Percentiles rank a stretch among this genome's conserved stretches.
phyloP scores from a whole-genome alignment of 2,113 vertebrate species.

The Chloropsis hardwickii region DNA sequence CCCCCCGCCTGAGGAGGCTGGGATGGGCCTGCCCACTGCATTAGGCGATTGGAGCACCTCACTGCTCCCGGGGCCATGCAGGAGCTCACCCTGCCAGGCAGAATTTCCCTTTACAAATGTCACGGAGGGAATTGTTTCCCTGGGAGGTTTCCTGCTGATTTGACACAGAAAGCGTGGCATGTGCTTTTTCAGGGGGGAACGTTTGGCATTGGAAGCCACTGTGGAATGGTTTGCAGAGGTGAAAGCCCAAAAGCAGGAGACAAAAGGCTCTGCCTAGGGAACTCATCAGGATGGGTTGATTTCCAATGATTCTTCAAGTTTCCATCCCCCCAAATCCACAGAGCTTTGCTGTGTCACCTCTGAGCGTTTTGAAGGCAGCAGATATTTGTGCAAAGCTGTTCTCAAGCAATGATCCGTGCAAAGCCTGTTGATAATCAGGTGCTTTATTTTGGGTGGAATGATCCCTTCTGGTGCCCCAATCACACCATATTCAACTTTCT shows the following conservation, averaged over 20 bases:
- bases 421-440: background rate
- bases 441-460: background rate
- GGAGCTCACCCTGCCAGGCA: background rate
- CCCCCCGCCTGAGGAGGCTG: background rate
- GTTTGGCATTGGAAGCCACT: background rate
- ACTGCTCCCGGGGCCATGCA: fast-evolving
- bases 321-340: background rate
- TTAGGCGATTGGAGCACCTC: fast-evolving
- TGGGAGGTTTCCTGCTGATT: fast-evolving
- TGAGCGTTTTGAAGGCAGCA: background rate
- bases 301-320: background rate
- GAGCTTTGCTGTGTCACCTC: background rate
- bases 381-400: background rate
- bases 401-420: fast-evolving
- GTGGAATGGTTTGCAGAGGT: background rate
- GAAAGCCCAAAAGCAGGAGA: background rate
- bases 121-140: background rate
- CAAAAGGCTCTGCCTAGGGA: background rate
- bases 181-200: fast-evolving
- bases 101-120: background rate
- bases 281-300: background rate
- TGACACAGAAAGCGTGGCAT: background rate
- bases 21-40: background rate
- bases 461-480: background rate
- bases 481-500: background rate